phyloP scores from a whole-genome alignment of 2,888 invertebrate genomes.

The Bhutanitis thaidina region DNA sequence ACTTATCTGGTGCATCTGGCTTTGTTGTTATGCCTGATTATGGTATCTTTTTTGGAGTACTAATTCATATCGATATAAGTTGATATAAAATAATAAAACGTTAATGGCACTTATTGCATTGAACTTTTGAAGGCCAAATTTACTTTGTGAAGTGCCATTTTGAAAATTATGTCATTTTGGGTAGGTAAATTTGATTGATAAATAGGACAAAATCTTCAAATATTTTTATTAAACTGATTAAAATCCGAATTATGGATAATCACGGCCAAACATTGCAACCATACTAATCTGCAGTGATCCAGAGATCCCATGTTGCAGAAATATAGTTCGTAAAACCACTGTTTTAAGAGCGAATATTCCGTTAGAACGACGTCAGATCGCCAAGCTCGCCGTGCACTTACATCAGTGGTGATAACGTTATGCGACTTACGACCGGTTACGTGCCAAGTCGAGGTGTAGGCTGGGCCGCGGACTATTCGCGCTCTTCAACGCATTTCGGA shows the following conservation, averaged over 20 bases:
- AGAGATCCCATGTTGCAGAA: neutral
- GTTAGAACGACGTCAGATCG: neutral
- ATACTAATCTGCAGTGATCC: constrained; percentile 1
- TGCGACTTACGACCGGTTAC: constrained; percentile 58
- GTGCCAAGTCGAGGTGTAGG: constrained; percentile 18
- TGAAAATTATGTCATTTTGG: no score
- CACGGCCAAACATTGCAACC: constrained; percentile 6
- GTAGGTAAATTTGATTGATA: no score
- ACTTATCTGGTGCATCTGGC: neutral
- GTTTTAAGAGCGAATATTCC: constrained; percentile 1
- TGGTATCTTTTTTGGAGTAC: no score
- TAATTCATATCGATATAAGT: no score
- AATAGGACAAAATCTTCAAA: no score
- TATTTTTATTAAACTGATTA: no score
- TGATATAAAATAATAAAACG: no score
- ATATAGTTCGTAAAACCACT: neutral
- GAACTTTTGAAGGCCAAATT: no score
- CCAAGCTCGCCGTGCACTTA: constrained; percentile 38
- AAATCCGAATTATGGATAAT: neutral
- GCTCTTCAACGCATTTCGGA: constrained; percentile 9
- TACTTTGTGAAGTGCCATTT: no score
- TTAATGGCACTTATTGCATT: no score
- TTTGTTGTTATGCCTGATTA: neutral
- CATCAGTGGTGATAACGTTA: constrained; percentile 64
- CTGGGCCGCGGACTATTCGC: neutral